Evolutionary conservation across 2,113 vertebrate genomes (phyloP).

Genomic region (Limanda limanda): DNA sequence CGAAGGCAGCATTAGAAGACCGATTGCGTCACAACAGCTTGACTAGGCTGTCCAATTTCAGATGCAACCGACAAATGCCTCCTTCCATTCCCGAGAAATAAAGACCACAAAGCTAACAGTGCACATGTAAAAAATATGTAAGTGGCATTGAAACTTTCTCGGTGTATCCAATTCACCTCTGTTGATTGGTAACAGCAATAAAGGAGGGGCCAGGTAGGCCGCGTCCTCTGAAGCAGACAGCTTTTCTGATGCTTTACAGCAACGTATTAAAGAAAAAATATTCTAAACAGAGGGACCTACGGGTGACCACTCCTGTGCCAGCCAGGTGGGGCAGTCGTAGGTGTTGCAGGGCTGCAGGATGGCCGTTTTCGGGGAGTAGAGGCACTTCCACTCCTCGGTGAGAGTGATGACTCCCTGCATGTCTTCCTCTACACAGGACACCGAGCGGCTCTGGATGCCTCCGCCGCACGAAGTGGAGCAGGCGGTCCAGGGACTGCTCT

Average conservation of each 20-base stretch:
- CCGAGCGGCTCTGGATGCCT: slow-evolving; percentile 92
- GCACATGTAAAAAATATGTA: too few relatives aligned
- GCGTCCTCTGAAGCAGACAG: background rate
- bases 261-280: background rate
- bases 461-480: slow-evolving; percentile 96
- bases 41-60: too few relatives aligned
- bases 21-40: too few relatives aligned
- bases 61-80: too few relatives aligned
- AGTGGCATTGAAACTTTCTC: background rate
- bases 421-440: slow-evolving; percentile 97
- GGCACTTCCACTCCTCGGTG: slow-evolving; percentile 98
- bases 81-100: too few relatives aligned
- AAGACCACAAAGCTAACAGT: too few relatives aligned
- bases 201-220: too few relatives aligned
- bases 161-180: background rate
- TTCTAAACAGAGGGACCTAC: slow-evolving; percentile 77
- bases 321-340: slow-evolving; percentile 96
- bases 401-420: slow-evolving; percentile 91
- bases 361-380: slow-evolving; percentile 92
- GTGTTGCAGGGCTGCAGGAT: slow-evolving; percentile 94
- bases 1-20: too few relatives aligned
- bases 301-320: slow-evolving; percentile 97
- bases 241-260: background rate
- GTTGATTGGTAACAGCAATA: too few relatives aligned
- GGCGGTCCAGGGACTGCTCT: slow-evolving; percentile 96